Base-by-base conservation (phyloP, 2,888 invertebrate species). In the Eupeodes luniger region DNA sequence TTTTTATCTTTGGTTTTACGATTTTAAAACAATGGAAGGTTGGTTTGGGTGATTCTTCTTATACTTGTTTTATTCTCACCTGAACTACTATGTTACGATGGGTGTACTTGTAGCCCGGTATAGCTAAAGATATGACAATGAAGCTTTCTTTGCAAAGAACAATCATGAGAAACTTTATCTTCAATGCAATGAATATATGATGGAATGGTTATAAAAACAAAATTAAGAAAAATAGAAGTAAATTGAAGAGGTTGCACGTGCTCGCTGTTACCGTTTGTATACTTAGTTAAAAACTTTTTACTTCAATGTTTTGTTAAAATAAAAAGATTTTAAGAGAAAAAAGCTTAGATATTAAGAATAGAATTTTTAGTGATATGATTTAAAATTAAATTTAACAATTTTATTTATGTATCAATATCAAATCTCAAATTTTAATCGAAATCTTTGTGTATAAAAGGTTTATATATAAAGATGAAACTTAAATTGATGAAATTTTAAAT, bases 81-180 rank as follows among this genome's bases (percentile, higher is more conserved):
- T 40, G 19, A 40, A 9, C 9, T 40, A 40, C 6, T 5, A 9
- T n/a, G n/a, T 5, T 11, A 40, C 5, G 16, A 0, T 7, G 12
- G 11, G 19, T 27, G 27, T 27, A 27, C 27, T 27, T 2, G 27
- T 27, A 27, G 27, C 27, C 40, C 19, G 44, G 44, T 27, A 27
- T 27, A 47, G 44, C n/a, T 55, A 55, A 7, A 55, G n/a, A 12
- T 9, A 55, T n/a, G 11, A 12, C 5, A 1, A 1, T n/a, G 2
- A 16, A 9, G 14, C 57, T 12, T 44, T 11, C n/a, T 62, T 36
- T 44, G 64, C 7, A 7, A 44, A 85, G 70, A 81, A 76, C 76
- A 81, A 85, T 81, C 70, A 76, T 80, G 70, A 51, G 80, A 85
- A 85, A 85, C 80, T 85, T 76, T 47, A 47, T 75, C 57, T 70